Percentiles rank a stretch among this genome's conserved stretches.
Evolutionary conservation across 2,113 vertebrate genomes (phyloP).

Genomic region (Apaloderma vittatum): DNA sequence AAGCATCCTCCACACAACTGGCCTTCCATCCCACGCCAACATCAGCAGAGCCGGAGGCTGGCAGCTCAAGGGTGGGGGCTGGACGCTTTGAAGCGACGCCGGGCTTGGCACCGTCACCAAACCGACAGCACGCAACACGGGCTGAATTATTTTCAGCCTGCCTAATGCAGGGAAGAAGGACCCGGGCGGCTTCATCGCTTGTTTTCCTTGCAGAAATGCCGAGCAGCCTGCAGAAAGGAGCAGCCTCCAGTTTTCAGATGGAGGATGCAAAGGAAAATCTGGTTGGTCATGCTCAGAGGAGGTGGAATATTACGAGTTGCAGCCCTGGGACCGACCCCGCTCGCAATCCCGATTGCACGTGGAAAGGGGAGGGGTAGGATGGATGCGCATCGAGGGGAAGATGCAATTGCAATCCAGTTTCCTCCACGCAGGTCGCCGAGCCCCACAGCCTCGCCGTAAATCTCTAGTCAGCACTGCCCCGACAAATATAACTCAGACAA

Average conservation of each 20-base stretch:
- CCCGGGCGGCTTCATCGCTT: accelerated
- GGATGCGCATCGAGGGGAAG: not conserved
- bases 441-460: not conserved
- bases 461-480: not conserved
- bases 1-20: not conserved
- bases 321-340: not conserved
- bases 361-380: not conserved
- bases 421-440: accelerated
- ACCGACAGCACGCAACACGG: accelerated
- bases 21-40: not conserved
- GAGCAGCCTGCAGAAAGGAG: not conserved
- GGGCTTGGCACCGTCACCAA: not conserved
- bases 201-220: not conserved
- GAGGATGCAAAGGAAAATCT: not conserved
- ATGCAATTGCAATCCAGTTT: not conserved
- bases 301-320: not conserved
- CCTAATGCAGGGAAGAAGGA: no score
- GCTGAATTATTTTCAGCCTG: not conserved
- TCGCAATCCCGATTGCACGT: no score
- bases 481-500: not conserved
- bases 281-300: accelerated
- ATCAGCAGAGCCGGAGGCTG: not conserved
- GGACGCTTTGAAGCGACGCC: not conserved
- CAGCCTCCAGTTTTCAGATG: not conserved
- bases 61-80: accelerated